Percentiles rank a stretch among this genome's conserved stretches.
phyloP scores from a whole-genome alignment of 2,888 invertebrate genomes.

The Hybos culiciformis region DNA sequence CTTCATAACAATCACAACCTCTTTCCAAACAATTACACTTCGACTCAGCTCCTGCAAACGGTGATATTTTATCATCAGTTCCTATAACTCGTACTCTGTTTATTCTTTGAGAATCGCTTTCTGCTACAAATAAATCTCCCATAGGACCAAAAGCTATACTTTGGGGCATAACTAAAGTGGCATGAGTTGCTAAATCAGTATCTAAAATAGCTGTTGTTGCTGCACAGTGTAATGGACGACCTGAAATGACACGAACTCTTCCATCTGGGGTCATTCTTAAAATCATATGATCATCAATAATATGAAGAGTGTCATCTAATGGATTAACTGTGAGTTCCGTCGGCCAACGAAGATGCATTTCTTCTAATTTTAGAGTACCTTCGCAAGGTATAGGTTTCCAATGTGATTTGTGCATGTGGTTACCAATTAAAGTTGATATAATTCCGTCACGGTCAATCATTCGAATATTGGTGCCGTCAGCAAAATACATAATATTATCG shows the following conservation, averaged over 20 bases:
- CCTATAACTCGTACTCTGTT: slow-evolving; percentile 83
- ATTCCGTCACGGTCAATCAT: slow-evolving; percentile 88
- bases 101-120: slow-evolving; percentile 88
- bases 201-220: slow-evolving; percentile 67
- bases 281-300: slow-evolving; percentile 93
- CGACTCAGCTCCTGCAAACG: slow-evolving; percentile 89
- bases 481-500: slow-evolving; percentile 85
- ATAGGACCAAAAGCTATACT: slow-evolving; percentile 87
- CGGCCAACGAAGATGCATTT: slow-evolving; percentile 91
- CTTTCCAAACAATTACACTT: slow-evolving; percentile 86
- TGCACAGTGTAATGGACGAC: slow-evolving; percentile 84
- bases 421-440: slow-evolving; percentile 82
- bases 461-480: slow-evolving; percentile 87
- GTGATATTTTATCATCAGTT: slow-evolving; percentile 82
- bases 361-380: slow-evolving; percentile 80
- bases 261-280: slow-evolving; percentile 84
- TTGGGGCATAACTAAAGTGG: slow-evolving; percentile 83
- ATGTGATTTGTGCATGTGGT: slow-evolving; percentile 84
- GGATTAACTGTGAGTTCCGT: slow-evolving; percentile 91
- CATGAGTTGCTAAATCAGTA: slow-evolving; percentile 78
- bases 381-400: slow-evolving; percentile 91
- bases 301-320: slow-evolving; percentile 83
- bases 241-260: slow-evolving; percentile 82
- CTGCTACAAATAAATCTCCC: slow-evolving; percentile 86
- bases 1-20: slow-evolving; percentile 85